A percentile compares a stretch with the other conserved stretches of the same genome.
Evolutionary conservation across 2,888 invertebrate species (phyloP).

Genomic region (Diloba caeruleocephala): DNA sequence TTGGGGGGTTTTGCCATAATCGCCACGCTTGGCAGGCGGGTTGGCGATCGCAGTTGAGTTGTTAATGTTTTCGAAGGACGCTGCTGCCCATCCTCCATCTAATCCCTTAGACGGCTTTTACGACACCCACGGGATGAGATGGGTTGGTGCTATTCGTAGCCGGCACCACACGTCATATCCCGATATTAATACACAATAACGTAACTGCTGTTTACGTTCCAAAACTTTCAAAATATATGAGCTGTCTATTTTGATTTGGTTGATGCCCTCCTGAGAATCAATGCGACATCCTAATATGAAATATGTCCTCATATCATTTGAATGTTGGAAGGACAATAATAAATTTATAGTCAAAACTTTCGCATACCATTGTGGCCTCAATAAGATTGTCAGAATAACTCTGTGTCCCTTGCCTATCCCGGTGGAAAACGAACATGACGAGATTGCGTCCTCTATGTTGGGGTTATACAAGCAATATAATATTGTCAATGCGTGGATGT

Average conservation of each 20-base stretch:
- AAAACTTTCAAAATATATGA: constrained; percentile 13
- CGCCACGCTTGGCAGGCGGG: no score
- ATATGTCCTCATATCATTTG: constrained; percentile 41
- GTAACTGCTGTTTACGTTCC: background rate
- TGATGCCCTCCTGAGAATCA: constrained; percentile 27
- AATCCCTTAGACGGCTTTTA: no score
- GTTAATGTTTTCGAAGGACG: no score
- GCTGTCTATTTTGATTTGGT: constrained; percentile 36
- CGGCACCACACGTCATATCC: no score
- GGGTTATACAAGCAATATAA: constrained; percentile 14
- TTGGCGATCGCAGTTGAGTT: no score
- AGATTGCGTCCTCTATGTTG: constrained; percentile 14
- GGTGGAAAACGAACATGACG: constrained; percentile 44
- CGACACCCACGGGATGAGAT: no score
- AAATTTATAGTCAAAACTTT: constrained; percentile 56
- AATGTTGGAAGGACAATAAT: constrained; percentile 42
- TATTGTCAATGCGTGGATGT: background rate
- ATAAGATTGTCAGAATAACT: constrained; percentile 43
- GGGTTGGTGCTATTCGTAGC: no score
- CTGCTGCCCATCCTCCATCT: no score
- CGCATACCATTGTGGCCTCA: constrained; percentile 21
- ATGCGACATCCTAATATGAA: constrained; percentile 32
- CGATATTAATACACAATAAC: no score
- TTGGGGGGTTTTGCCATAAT: no score
- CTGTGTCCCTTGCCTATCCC: constrained; percentile 30